Evolutionary conservation across 1,140 invertebrate genomes (phyloP).

Genomic region (Drosophila kanapiae): DNA sequence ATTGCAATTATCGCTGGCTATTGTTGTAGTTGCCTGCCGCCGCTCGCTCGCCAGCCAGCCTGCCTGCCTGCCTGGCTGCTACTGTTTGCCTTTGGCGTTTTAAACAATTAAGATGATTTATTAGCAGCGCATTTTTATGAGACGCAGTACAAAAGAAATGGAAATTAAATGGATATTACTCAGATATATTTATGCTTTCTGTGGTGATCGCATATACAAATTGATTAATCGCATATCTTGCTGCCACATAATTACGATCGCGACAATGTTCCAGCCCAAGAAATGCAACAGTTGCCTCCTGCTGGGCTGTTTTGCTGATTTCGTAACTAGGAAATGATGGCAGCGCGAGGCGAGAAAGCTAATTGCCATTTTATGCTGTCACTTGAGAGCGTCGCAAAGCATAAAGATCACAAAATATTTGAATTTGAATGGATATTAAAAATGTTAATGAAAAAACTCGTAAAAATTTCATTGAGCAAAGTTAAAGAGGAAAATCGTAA

Average conservation of each 20-base stretch:
- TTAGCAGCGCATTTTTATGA: constrained; percentile 77
- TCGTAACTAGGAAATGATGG: constrained; percentile 49
- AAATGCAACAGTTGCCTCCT: not conserved
- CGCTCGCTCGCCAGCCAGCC: not conserved
- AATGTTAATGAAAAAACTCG: constrained; percentile 79
- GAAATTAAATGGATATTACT: constrained; percentile 42
- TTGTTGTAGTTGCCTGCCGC: constrained; percentile 57
- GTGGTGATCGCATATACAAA: constrained; percentile 41
- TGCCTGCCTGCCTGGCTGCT: constrained; percentile 35
- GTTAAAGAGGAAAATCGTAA: constrained; percentile 81
- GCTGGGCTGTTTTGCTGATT: constrained; percentile 46
- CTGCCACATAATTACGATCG: constrained; percentile 38
- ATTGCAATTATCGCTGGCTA: constrained; percentile 77
- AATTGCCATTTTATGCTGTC: constrained; percentile 79
- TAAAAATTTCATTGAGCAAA: constrained; percentile 72
- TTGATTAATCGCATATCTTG: constrained; percentile 66
- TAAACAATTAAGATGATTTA: constrained; percentile 79
- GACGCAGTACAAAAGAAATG: constrained; percentile 60
- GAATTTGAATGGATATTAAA: constrained; percentile 65
- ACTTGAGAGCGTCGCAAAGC: constrained; percentile 41
- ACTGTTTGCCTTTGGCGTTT: constrained; percentile 78
- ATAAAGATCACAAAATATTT: constrained; percentile 61
- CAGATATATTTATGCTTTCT: constrained; percentile 67
- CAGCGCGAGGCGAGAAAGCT: constrained; percentile 42
- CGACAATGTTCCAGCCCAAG: constrained; percentile 27